A percentile compares a stretch with the other conserved stretches of the same genome.
Evolutionary conservation across 2,888 invertebrate genomes (phyloP).

Genomic region (Lasioglossum lativentre): DNA sequence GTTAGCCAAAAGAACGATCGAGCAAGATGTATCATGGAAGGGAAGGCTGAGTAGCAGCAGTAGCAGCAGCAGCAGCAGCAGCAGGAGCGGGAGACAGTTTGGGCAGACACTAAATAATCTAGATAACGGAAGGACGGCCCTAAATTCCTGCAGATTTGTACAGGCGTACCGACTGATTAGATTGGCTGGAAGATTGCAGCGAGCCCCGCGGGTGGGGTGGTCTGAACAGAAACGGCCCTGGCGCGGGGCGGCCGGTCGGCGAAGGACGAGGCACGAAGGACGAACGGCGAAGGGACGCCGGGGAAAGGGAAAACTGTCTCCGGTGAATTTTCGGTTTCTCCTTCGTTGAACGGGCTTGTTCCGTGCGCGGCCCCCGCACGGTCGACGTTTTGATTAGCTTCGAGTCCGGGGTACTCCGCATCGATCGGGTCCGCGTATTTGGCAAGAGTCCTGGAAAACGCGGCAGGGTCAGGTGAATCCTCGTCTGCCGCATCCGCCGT

Average conservation of each 20-base stretch:
- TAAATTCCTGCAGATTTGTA: constrained; percentile 77
- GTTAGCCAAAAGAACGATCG: constrained; percentile 1
- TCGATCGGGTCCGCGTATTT: constrained; percentile 65
- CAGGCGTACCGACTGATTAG: constrained; percentile 72
- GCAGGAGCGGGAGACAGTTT: constrained; percentile 54
- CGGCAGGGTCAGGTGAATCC: constrained; percentile 66
- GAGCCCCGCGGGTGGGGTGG: background rate
- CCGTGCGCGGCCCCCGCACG: constrained; percentile 41
- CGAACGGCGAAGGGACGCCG: background rate
- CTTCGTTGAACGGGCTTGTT: constrained; percentile 25
- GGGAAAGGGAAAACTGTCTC: constrained; percentile 24
- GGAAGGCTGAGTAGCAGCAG: background rate
- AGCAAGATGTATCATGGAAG: background rate
- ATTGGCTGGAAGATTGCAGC: constrained; percentile 70
- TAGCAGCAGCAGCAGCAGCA: constrained; percentile 9
- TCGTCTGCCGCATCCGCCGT: constrained; percentile 51
- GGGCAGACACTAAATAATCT: constrained; percentile 77
- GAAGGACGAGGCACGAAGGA: background rate
- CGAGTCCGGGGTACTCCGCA: constrained; percentile 47
- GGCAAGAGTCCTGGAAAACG: constrained; percentile 71
- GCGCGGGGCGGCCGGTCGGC: background rate
- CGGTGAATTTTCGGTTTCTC: constrained; percentile 63
- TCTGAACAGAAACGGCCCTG: background rate
- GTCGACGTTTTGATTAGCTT: constrained; percentile 70
- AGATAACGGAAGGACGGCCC: constrained; percentile 75